phyloP scores from a whole-genome alignment of 2,797 vertebrate genomes.

The Kryptolebias ocellatus region DNA sequence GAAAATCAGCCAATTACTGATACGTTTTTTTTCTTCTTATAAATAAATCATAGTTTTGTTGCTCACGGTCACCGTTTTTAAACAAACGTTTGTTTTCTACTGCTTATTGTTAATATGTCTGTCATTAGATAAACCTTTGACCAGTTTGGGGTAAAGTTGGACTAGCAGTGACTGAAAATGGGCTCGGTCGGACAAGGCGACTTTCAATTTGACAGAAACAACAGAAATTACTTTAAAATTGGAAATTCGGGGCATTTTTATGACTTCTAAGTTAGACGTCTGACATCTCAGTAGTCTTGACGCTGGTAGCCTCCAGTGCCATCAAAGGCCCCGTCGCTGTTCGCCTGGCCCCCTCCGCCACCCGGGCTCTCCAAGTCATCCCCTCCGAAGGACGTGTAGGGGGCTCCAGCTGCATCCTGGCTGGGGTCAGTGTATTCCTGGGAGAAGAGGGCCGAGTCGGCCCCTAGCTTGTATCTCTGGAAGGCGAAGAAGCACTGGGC shows the following conservation, averaged over 20 bases:
- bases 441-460: conserved; percentile 96
- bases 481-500: conserved; percentile 92
- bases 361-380: conserved; percentile 83
- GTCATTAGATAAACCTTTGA: not conserved
- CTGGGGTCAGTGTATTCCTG: conserved; percentile 97
- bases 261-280: not conserved
- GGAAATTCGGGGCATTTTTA: conserved; percentile 34
- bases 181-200: not conserved
- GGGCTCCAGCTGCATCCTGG: conserved; percentile 89
- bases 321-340: conserved; percentile 84
- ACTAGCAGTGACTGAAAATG: not conserved
- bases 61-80: not conserved
- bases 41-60: not conserved
- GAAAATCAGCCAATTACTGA: too few relatives aligned
- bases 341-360: conserved; percentile 81
- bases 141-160: not conserved
- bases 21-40: too few relatives aligned
- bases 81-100: not conserved
- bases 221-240: conserved; percentile 13
- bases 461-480: conserved; percentile 92
- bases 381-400: conserved; percentile 84
- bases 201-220: conserved; percentile 22
- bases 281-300: conserved; percentile 84
- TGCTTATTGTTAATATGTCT: not conserved
- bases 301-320: conserved; percentile 91